Percentiles rank a stretch among this genome's conserved stretches.
Evolutionary conservation across 2,113 vertebrate genomes (phyloP).

Genomic region (Neodon shergylaensis): DNA sequence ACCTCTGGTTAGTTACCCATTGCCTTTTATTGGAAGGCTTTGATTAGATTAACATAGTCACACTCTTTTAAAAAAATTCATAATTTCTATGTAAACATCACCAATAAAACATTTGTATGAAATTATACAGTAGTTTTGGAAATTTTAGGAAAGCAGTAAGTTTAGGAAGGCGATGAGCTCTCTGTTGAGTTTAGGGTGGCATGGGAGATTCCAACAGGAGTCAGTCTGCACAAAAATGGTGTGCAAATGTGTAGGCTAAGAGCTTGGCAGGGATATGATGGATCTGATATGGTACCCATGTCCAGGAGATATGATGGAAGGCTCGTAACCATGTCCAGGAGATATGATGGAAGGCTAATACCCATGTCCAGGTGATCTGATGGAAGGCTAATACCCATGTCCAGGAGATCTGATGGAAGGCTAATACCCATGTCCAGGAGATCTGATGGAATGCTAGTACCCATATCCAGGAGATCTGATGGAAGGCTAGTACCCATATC

Average conservation of each 20-base stretch:
- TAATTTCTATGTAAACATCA: not conserved
- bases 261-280: not conserved
- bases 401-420: too few species aligned
- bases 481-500: too few species aligned
- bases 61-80: not conserved
- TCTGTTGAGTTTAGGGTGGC: not conserved
- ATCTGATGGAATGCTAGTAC: not conserved
- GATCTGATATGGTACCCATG: not conserved
- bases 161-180: not conserved
- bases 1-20: not conserved
- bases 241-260: not conserved
- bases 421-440: not conserved
- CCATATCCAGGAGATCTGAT: too few species aligned
- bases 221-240: not conserved
- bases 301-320: too few species aligned
- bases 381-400: too few species aligned
- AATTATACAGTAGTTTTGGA: not conserved
- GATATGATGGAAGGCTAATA: too few species aligned
- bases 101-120: not conserved
- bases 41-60: not conserved
- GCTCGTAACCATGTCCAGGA: too few species aligned
- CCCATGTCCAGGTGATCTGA: too few species aligned
- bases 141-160: conserved; percentile 3
- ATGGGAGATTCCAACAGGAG: not conserved
- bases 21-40: not conserved